These are phyloP conservation scores for Troides helena DNA, from an alignment of 2,888 invertebrate species.

Conservation along the genomic window DNA sequence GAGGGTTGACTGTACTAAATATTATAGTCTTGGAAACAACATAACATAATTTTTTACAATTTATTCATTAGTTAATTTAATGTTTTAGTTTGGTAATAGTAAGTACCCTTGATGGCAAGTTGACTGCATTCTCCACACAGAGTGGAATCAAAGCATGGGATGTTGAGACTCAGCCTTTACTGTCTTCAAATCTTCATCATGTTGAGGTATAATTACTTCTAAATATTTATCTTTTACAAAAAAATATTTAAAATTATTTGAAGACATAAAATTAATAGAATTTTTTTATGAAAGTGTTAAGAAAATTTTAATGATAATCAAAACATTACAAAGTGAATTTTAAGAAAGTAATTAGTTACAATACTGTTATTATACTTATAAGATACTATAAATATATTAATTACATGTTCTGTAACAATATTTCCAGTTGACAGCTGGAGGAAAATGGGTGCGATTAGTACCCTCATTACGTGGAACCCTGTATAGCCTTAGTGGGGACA, in stretches of 20 bases:
- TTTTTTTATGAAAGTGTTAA: no score
- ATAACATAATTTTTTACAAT: no score
- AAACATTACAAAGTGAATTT: no score
- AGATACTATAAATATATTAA: not conserved
- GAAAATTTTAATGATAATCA: no score
- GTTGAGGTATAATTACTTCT: conserved; percentile 82
- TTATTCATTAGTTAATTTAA: not conserved
- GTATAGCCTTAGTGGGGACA: conserved; percentile 94
- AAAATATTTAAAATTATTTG: no score
- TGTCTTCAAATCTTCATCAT: conserved; percentile 94
- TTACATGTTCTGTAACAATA: not conserved
- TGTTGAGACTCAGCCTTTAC: conserved; percentile 87
- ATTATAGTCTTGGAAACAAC: no score
- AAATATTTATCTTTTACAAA: not conserved
- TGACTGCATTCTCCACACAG: conserved; percentile 89
- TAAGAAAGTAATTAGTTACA: no score
- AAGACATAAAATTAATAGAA: no score
- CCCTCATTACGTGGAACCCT: conserved; percentile 95
- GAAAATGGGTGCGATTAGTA: conserved; percentile 92
- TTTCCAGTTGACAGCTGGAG: conserved; percentile 87
- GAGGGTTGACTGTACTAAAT: no score
- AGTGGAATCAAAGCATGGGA: conserved; percentile 89
- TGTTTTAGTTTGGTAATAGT: conserved; percentile 86
- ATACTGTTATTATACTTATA: no score
- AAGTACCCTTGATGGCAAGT: conserved; percentile 93